Evolutionary conservation across 2,888 invertebrate species (phyloP).

Genomic region (Dicyrtomina minuta): DNA sequence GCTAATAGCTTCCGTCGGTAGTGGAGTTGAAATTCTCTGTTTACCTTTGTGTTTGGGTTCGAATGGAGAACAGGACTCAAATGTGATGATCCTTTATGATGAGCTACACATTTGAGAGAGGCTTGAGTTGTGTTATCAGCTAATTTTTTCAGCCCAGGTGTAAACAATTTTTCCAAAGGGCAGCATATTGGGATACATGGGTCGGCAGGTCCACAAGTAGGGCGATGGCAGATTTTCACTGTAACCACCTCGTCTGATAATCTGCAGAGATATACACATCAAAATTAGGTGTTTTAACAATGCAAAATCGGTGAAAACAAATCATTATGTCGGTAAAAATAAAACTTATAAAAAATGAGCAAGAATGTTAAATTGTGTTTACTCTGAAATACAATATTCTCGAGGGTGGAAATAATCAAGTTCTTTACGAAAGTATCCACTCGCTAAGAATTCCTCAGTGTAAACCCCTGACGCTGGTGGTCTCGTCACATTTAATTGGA

Average conservation of each 20-base stretch:
- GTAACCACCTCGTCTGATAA: not conserved
- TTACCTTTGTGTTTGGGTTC: not conserved
- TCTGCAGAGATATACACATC: too few relatives aligned
- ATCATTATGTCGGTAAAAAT: not conserved
- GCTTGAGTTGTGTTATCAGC: not conserved
- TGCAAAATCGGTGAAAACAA: not conserved
- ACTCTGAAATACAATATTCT: slow-evolving; percentile 7
- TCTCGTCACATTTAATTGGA: not conserved
- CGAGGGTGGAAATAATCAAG: slow-evolving; percentile 2
- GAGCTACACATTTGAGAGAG: not conserved
- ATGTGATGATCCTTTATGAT: too few relatives aligned
- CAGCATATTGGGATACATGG: slow-evolving; percentile 3
- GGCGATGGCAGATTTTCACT: not conserved
- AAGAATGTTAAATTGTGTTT: not conserved
- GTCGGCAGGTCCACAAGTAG: not conserved
- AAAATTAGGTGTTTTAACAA: not conserved
- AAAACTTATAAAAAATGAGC: not conserved
- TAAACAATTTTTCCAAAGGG: not conserved
- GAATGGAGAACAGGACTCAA: not conserved
- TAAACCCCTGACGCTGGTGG: not conserved
- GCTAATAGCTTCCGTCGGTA: not conserved
- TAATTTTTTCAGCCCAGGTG: not conserved
- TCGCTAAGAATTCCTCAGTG: not conserved
- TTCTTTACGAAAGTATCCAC: not conserved
- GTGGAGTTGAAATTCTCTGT: not conserved